phyloP scores from a whole-genome alignment of 2,888 invertebrate genomes.

The Xanthia icteritia region DNA sequence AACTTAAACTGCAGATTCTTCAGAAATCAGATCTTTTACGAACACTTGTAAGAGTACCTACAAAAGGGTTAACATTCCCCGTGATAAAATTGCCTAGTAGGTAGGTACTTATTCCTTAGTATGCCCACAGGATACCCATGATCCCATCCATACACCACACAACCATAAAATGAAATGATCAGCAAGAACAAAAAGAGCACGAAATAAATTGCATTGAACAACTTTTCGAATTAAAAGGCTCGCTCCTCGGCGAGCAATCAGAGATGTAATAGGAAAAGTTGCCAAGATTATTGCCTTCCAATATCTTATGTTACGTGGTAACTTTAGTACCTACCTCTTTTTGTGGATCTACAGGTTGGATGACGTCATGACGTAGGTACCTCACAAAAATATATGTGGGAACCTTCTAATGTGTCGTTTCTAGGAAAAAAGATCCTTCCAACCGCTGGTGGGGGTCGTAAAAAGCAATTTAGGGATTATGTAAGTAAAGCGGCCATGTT shows the following conservation, averaged over 20 bases:
- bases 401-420: too few relatives aligned
- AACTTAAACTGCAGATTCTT: too few relatives aligned
- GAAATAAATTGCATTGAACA: slow-evolving; percentile 74
- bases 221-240: slow-evolving; percentile 78
- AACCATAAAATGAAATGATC: slow-evolving; percentile 62
- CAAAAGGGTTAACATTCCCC: background rate
- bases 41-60: background rate
- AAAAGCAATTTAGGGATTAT: background rate
- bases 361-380: slow-evolving; percentile 15
- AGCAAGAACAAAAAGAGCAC: slow-evolving; percentile 60
- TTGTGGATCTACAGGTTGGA: slow-evolving; percentile 50
- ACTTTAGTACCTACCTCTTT: slow-evolving; percentile 33
- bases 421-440: too few relatives aligned
- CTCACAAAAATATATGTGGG: background rate
- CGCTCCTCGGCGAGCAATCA: slow-evolving; percentile 72
- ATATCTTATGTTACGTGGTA: slow-evolving; percentile 67
- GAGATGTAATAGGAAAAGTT: slow-evolving; percentile 78
- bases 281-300: slow-evolving; percentile 73
- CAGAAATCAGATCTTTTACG: background rate
- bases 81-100: background rate
- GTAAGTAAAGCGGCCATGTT: background rate
- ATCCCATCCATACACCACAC: slow-evolving; percentile 44
- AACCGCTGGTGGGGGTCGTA: background rate
- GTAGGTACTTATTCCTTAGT: background rate
- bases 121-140: background rate